phyloP scores from a whole-genome alignment of 2,797 vertebrate genomes.

The Chelonia mydas region DNA sequence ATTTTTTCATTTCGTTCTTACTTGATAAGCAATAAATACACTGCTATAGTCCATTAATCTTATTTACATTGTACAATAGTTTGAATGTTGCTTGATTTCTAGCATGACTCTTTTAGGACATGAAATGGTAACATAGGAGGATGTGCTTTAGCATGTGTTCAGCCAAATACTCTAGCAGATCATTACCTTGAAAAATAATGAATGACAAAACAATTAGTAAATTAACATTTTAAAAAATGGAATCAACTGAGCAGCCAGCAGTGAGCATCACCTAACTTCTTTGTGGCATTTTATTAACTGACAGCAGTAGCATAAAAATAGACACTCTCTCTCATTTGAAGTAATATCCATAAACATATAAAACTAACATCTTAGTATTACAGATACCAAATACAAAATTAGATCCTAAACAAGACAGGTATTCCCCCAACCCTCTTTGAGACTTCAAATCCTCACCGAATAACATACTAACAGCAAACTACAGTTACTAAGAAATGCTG shows the following conservation, averaged over 20 bases:
- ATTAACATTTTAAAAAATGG: neutral
- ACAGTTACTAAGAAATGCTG: neutral
- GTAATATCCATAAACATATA: constrained; percentile 4
- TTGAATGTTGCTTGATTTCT: constrained; percentile 51
- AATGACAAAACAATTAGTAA: neutral
- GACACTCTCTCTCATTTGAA: neutral
- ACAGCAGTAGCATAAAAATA: constrained; percentile 60
- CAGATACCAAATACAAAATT: constrained; percentile 35
- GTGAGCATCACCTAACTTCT: neutral
- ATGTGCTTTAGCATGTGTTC: neutral
- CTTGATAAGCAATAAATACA: constrained; percentile 74
- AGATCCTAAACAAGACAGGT: neutral
- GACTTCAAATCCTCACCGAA: constrained; percentile 2
- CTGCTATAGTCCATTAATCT: constrained; percentile 28
- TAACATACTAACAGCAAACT: neutral
- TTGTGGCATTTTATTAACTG: constrained; percentile 6
- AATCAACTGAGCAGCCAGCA: neutral
- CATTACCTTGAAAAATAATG: neutral
- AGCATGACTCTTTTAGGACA: constrained; percentile 46
- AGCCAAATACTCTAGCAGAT: neutral
- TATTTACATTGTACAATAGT: constrained; percentile 67
- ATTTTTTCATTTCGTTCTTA: constrained; percentile 56
- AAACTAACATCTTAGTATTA: constrained; percentile 36
- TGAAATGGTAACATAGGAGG: neutral
- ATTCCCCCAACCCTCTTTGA: constrained; percentile 30